Evolutionary conservation across 2,888 invertebrate genomes (phyloP).

Genomic region (Cabera pusaria): DNA sequence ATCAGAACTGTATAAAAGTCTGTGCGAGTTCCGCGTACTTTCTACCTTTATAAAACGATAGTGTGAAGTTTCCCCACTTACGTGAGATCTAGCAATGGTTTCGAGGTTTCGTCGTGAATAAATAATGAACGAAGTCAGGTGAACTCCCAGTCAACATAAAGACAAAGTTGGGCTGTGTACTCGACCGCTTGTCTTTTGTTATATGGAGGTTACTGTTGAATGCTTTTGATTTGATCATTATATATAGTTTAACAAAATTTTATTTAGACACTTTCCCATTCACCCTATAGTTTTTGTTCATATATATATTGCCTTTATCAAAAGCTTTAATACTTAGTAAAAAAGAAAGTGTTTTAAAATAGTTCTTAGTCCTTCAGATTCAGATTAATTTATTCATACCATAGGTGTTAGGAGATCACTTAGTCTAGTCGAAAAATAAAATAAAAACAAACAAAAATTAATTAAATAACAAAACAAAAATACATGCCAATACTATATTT

Average conservation of each 20-base stretch:
- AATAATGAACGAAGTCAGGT: conserved; percentile 49
- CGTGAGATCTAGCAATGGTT: conserved; percentile 47
- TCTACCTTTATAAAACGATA: conserved; percentile 46
- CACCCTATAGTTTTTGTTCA: no score
- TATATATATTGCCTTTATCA: no score
- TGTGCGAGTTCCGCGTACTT: conserved; percentile 20
- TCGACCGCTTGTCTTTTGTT: conserved; percentile 27
- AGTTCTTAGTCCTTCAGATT: no score
- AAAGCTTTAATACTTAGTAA: no score
- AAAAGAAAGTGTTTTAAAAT: no score
- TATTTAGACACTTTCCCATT: no score
- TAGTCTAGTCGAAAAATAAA: no score
- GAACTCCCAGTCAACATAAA: conserved; percentile 35
- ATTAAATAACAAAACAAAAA: no score
- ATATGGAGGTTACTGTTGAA: conserved; percentile 13
- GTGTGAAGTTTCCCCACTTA: conserved; percentile 51
- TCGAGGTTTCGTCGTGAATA: conserved; percentile 59
- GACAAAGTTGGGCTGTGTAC: conserved; percentile 26
- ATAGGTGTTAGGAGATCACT: no score
- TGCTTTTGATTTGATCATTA: conserved; percentile 8
- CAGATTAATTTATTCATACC: no score
- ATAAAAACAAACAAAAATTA: no score
- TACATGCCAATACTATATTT: no score
- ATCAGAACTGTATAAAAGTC: conserved; percentile 25
- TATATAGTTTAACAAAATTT: not conserved